Evolutionary conservation across 2,797 vertebrate genomes (phyloP).

Genomic region (Coreius guichenoti): DNA sequence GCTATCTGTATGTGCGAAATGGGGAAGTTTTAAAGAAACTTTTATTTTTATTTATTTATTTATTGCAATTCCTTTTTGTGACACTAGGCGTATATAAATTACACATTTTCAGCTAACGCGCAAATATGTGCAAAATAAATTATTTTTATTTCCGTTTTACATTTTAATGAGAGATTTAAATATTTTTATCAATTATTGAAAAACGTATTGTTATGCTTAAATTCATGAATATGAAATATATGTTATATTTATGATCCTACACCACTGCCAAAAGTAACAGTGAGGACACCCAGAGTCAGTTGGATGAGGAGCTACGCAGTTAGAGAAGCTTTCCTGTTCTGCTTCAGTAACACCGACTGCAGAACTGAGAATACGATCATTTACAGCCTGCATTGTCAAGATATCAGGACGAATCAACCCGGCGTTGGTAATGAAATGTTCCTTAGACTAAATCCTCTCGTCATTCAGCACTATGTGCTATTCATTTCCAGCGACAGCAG

Average conservation of each 20-base stretch:
- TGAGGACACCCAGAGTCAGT: neutral
- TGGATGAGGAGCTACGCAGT: conserved; percentile 10
- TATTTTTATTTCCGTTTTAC: neutral
- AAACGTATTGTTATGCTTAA: too few relatives aligned
- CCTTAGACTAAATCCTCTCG: neutral
- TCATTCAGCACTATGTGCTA: conserved; percentile 9
- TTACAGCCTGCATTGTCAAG: conserved; percentile 20
- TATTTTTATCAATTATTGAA: neutral
- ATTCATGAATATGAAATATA: neutral
- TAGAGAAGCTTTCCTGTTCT: neutral
- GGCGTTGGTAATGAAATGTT: conserved; percentile 18
- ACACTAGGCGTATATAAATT: neutral
- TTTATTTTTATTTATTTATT: neutral
- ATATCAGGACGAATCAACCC: conserved; percentile 4
- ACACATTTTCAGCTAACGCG: neutral
- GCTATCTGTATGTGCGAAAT: neutral
- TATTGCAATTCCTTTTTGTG: neutral
- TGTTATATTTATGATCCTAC: neutral
- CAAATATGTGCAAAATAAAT: neutral
- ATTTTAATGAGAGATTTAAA: neutral
- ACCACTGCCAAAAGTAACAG: neutral
- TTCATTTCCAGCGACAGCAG: neutral
- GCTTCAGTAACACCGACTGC: neutral
- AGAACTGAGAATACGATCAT: neutral
- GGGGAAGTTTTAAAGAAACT: neutral